Percentiles rank a stretch among this genome's conserved stretches.
Conservation (phyloP, 1,140 invertebrate genomes). For the Megathymus violae region DNA sequence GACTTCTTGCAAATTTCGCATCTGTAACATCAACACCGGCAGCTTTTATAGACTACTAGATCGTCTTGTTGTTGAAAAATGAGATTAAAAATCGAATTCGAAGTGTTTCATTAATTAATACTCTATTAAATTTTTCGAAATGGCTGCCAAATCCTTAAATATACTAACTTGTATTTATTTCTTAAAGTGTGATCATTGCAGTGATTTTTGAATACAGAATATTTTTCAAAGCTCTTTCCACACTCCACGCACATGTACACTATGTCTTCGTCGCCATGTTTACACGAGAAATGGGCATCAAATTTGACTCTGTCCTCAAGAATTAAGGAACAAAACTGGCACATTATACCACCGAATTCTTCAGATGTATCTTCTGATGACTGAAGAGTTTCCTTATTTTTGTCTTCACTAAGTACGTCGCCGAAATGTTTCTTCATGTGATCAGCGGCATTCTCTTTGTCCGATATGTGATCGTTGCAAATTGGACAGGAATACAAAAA, state of each 20-base stretch:
- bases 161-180: constrained; percentile 67
- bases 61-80: too few species aligned
- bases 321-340: constrained; percentile 55
- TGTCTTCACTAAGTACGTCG: constrained; percentile 31
- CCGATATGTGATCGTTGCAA: constrained; percentile 57
- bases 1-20: constrained; percentile 59
- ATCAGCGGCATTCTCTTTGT: constrained; percentile 49
- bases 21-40: constrained; percentile 37
- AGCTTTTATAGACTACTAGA: too few species aligned
- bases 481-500: constrained; percentile 63
- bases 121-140: too few species aligned
- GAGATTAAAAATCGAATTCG: too few species aligned
- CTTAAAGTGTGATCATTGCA: constrained; percentile 66
- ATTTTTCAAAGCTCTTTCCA: constrained; percentile 65
- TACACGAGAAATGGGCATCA: constrained; percentile 60
- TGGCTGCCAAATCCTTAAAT: not conserved
- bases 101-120: too few species aligned
- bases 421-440: constrained; percentile 69
- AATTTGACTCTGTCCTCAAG: constrained; percentile 62
- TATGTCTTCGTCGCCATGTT: constrained; percentile 58
- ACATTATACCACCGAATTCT: constrained; percentile 63
- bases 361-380: constrained; percentile 54
- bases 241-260: constrained; percentile 68
- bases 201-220: constrained; percentile 60
- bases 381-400: constrained; percentile 29